Percentiles rank a stretch among this genome's conserved stretches.
phyloP scores from a whole-genome alignment of 2,113 vertebrate genomes.

The Elephas maximus region DNA sequence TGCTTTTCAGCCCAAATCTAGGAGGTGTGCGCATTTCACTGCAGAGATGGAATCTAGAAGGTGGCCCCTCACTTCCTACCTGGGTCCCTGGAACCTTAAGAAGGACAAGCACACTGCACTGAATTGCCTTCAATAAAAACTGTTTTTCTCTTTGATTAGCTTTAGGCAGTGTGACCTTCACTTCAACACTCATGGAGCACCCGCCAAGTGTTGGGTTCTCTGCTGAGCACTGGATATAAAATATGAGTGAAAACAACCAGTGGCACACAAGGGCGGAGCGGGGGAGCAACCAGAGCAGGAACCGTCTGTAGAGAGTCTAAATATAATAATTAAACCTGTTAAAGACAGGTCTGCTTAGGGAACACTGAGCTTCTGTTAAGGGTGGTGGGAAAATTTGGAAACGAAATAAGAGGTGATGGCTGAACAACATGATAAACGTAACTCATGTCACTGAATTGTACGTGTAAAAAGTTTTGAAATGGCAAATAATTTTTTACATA shows the following conservation, averaged over 20 bases:
- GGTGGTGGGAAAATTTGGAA: not conserved
- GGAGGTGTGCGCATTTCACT: accelerated
- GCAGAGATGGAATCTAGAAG: no score
- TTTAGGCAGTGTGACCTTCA: accelerated
- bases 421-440: not conserved
- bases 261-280: no score
- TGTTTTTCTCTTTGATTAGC: accelerated
- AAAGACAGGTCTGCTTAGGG: no score
- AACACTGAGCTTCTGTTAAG: not conserved
- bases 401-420: not conserved
- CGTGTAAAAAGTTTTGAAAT: not conserved
- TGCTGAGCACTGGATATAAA: not conserved
- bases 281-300: not conserved
- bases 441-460: not conserved
- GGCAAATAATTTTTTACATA: not conserved
- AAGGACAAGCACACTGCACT: not conserved
- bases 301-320: not conserved
- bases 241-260: not conserved
- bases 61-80: not conserved
- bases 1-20: accelerated
- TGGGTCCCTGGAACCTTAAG: not conserved
- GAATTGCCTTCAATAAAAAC: not conserved
- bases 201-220: not conserved
- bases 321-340: not conserved
- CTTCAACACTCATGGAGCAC: not conserved